Evolutionary conservation across 2,888 invertebrate species (phyloP).

Genomic region (Hymenopus coronatus): DNA sequence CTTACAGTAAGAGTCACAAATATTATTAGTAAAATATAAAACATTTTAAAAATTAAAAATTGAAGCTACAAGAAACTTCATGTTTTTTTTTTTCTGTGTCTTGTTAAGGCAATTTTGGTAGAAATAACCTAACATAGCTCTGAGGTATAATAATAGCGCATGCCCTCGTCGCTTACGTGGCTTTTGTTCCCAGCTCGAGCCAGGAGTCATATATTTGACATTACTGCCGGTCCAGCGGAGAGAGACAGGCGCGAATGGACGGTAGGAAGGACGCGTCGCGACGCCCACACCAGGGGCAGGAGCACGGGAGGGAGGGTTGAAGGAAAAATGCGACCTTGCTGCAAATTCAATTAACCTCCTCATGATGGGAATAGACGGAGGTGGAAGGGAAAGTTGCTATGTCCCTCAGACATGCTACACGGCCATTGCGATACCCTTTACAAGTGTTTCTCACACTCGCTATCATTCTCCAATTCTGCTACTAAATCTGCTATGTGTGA

Average conservation of each 20-base stretch:
- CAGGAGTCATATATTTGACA: conserved; percentile 5
- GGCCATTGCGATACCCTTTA: neutral
- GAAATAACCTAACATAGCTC: neutral
- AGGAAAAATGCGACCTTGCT: conserved; percentile 27
- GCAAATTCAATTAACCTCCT: conserved; percentile 30
- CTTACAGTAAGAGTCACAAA: too few species aligned
- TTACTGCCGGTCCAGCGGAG: conserved; percentile 14
- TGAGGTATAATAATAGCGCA: neutral
- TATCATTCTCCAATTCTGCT: neutral
- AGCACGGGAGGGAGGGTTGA: neutral
- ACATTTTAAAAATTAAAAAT: too few species aligned
- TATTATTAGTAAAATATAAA: too few species aligned
- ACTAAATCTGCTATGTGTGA: neutral
- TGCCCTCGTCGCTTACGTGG: neutral
- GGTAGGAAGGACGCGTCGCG: neutral
- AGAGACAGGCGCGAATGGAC: conserved; percentile 12
- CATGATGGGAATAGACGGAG: conserved; percentile 11
- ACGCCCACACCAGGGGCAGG: neutral
- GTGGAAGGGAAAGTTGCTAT: neutral
- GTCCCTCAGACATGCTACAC: conserved; percentile 15
- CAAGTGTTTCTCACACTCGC: conserved; percentile 2
- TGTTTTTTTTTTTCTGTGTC: too few species aligned
- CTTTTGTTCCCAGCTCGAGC: neutral
- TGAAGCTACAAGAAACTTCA: too few species aligned
- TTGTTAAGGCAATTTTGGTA: too few species aligned